phyloP scores from a whole-genome alignment of 2,113 vertebrate species.

The Corythornis vintsioides region DNA sequence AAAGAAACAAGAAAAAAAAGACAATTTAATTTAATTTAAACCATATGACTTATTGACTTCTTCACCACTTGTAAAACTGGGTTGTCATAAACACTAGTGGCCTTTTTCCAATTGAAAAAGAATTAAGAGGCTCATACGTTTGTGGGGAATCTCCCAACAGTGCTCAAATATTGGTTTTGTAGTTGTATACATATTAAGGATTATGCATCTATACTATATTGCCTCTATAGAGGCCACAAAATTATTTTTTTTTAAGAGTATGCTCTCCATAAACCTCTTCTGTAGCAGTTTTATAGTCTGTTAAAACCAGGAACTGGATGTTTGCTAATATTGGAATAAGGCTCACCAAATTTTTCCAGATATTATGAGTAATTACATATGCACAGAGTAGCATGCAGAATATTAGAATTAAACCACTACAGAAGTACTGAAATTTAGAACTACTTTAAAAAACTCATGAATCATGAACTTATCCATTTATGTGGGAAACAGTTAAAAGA shows the following conservation, averaged over 20 bases:
- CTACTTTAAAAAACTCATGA: not conserved
- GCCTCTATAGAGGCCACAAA: not conserved
- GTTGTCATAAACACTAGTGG: not conserved
- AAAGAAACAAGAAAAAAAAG: not conserved
- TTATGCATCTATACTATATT: not conserved
- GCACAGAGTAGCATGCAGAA: not conserved
- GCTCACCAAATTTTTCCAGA: not conserved
- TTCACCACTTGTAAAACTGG: not conserved
- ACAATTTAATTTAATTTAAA: not conserved
- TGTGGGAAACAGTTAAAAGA: not conserved
- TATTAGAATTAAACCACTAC: not conserved
- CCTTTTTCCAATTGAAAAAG: not conserved
- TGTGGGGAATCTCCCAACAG: not conserved
- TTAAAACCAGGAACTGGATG: not conserved
- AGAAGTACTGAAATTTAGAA: not conserved
- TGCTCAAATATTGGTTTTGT: not conserved
- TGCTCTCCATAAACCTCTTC: no score
- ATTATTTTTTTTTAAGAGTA: not conserved
- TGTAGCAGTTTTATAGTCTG: no score
- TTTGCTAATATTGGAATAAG: not conserved
- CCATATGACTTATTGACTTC: not conserved
- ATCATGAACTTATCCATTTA: not conserved
- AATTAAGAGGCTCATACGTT: not conserved
- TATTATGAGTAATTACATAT: not conserved
- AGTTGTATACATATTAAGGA: no score